Base-by-base conservation (phyloP, 2,888 invertebrate genomes). In the Strigamia maritima region DNA sequence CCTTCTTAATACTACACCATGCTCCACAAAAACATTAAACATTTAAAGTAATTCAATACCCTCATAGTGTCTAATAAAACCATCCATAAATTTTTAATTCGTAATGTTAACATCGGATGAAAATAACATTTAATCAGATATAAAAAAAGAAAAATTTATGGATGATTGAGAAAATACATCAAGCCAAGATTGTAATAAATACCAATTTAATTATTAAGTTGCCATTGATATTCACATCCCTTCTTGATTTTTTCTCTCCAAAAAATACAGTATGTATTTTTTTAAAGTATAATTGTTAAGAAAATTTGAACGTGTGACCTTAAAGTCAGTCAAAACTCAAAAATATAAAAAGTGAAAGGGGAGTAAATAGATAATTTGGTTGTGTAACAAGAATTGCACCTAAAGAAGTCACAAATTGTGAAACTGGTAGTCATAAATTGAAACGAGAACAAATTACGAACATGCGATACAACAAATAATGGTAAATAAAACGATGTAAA, bases 21-120 rank as follows among this genome's bases (percentile, higher is more conserved):
- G 26, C 70, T 70, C 70, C 28, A 6, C 70, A 70, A 28, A 70
- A 70, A 28, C 70, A 70, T 70, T 70, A 70, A 70, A 70, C 70
- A 70, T 70, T 70, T 70, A 70, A 70, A 70, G 70, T 70, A 70
- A 70, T 70, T 70, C 70, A 70, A 70, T 70, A 70, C 70, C 28
- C 70, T 70, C 70, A n/a, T 70, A 70, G 26, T 16, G 26, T 70
- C 70, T 70, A 70, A 70, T 70, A 70, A 70, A 70, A 70, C 28
- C 70, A 3, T 28, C 24, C 70, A 70, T 70, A 70, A 70, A 70
- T 70, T 70, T 28, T 70, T 70, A 70, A 70, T 70, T 28, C 70
- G 28, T 28, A 70, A 70, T 70, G 70, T 54, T 54, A 54, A 70
- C 24, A 26, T 28, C 26, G 24, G 70, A 70, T 70, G 70, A 70